phyloP scores from a whole-genome alignment of 2,113 vertebrate species.

The Rhinopithecus roxellana region DNA sequence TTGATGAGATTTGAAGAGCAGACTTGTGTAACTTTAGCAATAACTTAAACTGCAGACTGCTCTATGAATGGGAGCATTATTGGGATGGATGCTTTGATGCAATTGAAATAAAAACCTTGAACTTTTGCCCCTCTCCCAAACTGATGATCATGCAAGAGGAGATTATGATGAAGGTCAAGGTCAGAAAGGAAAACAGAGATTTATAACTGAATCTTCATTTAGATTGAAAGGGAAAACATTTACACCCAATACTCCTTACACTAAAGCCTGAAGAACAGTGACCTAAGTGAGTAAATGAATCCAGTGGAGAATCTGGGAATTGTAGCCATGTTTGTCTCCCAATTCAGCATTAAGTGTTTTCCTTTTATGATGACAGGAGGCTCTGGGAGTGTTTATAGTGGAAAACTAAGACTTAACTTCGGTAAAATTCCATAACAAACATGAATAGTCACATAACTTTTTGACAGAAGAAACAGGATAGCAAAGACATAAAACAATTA shows the following conservation, averaged over 20 bases:
- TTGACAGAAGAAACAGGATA: background rate
- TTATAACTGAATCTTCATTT: background rate
- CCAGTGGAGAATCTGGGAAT: background rate
- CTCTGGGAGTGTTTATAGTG: background rate
- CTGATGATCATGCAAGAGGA: background rate
- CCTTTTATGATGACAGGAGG: background rate
- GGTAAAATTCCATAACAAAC: background rate
- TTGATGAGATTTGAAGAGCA: conserved; percentile 15
- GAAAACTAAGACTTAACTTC: background rate
- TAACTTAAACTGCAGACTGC: background rate
- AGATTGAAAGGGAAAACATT: background rate
- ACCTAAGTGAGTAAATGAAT: background rate
- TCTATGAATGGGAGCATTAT: background rate
- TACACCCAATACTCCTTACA: background rate
- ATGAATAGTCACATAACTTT: background rate
- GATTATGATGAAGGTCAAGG: background rate
- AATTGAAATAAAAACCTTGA: background rate
- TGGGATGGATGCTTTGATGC: background rate
- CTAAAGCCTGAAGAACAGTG: background rate
- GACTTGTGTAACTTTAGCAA: background rate
- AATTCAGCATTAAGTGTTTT: background rate
- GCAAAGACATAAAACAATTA: background rate
- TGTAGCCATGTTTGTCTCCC: background rate
- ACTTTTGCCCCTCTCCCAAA: background rate
- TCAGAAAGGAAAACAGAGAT: background rate